Evolutionary conservation across 2,888 invertebrate genomes (phyloP), one percentile per base, ranked within the genome.

Genomic region (Lampropteryx suffumata): DNA sequence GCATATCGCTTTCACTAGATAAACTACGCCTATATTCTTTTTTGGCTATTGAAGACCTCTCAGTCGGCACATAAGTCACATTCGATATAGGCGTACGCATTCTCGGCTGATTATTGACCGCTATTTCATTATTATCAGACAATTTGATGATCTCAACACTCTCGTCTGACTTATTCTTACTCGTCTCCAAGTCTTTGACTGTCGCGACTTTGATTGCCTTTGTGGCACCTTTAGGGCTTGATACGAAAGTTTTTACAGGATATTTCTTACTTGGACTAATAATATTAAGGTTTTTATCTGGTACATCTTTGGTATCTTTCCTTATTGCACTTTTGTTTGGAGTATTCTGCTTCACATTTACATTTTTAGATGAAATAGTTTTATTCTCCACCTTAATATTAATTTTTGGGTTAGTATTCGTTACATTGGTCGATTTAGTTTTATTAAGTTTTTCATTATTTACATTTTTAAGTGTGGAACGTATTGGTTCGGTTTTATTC

Each of bases 201-300:
- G 79, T 87, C 14, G 89, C 90, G 64, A 89, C 66, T 80, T 89
- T 90, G 61, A 80, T 88, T 37, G 76, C 67, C 73, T 86, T 84
- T 52, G 84, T 76, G 62, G 73, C 78, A 57, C 76, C 85, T 46
- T 86, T 84, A 45, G 83, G 73, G 60, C 82, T 82, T 1, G 86
- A 81, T 50, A 89, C 71, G 52, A 91, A 86, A 30, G 82, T 71
- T 61, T 90, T 90, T 27, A 73, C 67, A 8, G 90, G 87, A 70
- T 90, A 90, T 61, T 91, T 91, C 63, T 90, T 90, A 42, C 88
- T 87, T 27, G 90, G 89, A 71, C 89, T 90, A 74, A 89, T 78
- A 58, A 82, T 65, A 76, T 84, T 86, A 64, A 82, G 60, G 56
- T 87, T 88, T 75, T 84, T 86, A 71, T 69, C 71, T 59, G 84